These are phyloP conservation scores for Prunella fulvescens DNA, from an alignment of 2,113 vertebrate species.

Conservation along the genomic window DNA sequence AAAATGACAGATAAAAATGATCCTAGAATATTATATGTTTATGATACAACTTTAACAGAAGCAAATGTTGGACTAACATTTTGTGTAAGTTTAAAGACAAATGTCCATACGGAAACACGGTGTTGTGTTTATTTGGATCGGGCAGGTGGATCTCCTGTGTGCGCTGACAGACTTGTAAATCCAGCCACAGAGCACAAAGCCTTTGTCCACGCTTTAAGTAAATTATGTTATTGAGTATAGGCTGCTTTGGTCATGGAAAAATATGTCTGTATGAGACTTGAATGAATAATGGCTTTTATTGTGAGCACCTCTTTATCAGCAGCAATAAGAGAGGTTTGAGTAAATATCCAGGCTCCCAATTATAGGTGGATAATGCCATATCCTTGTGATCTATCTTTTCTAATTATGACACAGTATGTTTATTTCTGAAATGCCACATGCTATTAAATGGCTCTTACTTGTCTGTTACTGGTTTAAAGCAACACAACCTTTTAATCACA, in stretches of 20 bases:
- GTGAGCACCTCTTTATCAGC: background rate
- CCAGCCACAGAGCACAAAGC: background rate
- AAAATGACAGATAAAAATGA: background rate
- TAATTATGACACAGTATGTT: background rate
- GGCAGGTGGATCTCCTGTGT: slow-evolving; percentile 3
- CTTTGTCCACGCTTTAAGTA: background rate
- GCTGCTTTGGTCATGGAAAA: slow-evolving; percentile 40
- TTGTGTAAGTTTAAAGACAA: background rate
- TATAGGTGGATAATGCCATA: background rate
- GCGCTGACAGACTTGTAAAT: background rate
- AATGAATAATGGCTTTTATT: background rate
- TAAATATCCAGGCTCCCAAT: background rate
- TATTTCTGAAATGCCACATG: background rate
- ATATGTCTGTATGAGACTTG: background rate
- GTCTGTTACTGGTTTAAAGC: background rate
- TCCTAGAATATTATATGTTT: background rate
- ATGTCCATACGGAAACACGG: fast-evolving
- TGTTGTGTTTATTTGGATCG: background rate
- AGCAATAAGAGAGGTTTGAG: background rate
- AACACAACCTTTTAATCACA: background rate
- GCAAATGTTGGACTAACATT: background rate
- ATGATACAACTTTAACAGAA: background rate
- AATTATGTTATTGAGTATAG: background rate
- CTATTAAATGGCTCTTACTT: background rate
- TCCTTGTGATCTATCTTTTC: background rate